Evolutionary conservation across 2,797 vertebrate species (phyloP), one percentile per base, ranked within the genome.

Genomic region (Oreonectes daqikongensis): DNA sequence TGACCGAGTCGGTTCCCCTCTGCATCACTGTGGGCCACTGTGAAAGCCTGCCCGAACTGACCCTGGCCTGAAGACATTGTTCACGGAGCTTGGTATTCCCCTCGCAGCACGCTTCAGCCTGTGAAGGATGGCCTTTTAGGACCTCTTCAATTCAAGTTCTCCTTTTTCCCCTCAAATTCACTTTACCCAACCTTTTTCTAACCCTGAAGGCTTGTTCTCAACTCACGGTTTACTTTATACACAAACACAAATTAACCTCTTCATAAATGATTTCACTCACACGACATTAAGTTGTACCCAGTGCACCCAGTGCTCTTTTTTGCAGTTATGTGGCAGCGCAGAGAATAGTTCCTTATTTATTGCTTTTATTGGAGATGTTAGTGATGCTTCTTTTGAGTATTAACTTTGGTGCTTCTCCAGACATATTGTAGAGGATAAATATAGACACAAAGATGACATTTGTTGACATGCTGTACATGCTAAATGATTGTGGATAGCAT

Each of bases 11-110:
- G 52, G 57, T 46, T 67, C 38, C 57, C 69, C 82, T 87, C 85
- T 88, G 87, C 86, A 86, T 86, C 79, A 86, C 87, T 87, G 84
- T 85, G 86, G 88, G 84, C 87, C 87, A 55, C 74, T 72, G 61
- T 87, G 89, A 92, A 91, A 90, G 87, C 85, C 86, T 89, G 87
- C 88, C 90, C 78, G 83, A 85, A 85, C 83, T 90, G 90, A 90
- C 89, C 90, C 85, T 84, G 90, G 88, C 90, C 90, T 88, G 87
- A 85, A 87, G 82, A 84, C 86, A 91, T 92, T 93, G 92, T 93
- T 87, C 80, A 53, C 69, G 26, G 75, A 90, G 90, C 90, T 94
- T 93, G 92, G 90, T 94, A 94, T 94, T 94, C 92, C 90, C 90
- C 91, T 92, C 90, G 84, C 89, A 89, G 88, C 89, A 72, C 85